A percentile compares a stretch with the other conserved stretches of the same genome.
Conservation (phyloP, 2,797 vertebrate species). For the Catharus ustulatus region DNA sequence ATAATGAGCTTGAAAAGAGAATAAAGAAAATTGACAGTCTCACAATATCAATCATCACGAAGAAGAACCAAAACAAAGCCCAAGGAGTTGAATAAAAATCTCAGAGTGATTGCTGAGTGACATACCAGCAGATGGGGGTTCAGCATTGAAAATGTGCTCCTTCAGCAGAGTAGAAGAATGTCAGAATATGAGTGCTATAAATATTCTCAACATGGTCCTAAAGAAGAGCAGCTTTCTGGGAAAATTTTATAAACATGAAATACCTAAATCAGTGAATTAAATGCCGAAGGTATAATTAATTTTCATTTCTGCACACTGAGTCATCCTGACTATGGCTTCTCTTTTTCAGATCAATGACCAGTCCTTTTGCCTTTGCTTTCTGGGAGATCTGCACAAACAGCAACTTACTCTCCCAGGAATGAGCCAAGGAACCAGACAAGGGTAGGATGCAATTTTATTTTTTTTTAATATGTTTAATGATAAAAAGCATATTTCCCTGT, state of each 20-base stretch:
- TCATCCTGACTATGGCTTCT: not conserved
- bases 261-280: not conserved
- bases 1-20: not conserved
- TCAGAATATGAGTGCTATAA: not conserved
- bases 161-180: not conserved
- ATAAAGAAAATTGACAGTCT: not conserved
- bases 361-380: not conserved
- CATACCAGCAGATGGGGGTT: not conserved
- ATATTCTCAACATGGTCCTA: not conserved
- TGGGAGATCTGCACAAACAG: not conserved
- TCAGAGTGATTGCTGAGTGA: not conserved
- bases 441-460: not conserved
- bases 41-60: not conserved
- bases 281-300: not conserved
- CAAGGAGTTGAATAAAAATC: not conserved
- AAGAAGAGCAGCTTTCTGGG: not conserved
- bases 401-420: not conserved
- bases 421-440: not conserved
- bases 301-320: not conserved
- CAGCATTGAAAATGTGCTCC: not conserved
- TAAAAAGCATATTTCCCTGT: not conserved
- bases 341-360: not conserved
- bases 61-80: not conserved
- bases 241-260: not conserved
- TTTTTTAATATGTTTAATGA: rapidly evolving